Base-by-base conservation (phyloP, 2,888 invertebrate genomes). In the Cephus sareptanus region DNA sequence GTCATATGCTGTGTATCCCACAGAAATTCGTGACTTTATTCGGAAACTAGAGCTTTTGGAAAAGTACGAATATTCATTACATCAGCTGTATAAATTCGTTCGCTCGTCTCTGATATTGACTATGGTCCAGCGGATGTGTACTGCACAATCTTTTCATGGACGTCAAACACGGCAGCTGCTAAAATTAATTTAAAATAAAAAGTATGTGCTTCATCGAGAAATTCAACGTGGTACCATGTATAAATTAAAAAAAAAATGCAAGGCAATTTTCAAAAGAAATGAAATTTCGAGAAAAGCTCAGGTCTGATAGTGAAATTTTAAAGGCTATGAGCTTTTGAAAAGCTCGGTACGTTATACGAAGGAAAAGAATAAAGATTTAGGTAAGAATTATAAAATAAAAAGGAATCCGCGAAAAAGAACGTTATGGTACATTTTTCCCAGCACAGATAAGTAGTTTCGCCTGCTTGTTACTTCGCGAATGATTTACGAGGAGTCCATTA, bases 401-500 rank as follows among this genome's bases (percentile, higher is more conserved):
- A 23, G 9, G 9, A 56, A 56, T 56, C 23, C 15, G 56, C 56
- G 9, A 56, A 56, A 40, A 56, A 23, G 23, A 23, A 15, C 56
- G 56, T 56, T 56, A 56, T 23, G 56, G 23, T 23, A 56, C 56
- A 56, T 56, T 56, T 56, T 56, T 23, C 56, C 23, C 9, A 56
- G 71, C 71, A 71, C 31, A 37, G 74, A 33, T 33, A 35, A 74
- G 34, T 33, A 74, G 34, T 74, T 74, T 74, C 74, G 74, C 69
- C 69, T 74, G 74, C 76, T 79, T 70, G 74, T 79, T 77, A 77
- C 80, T 80, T 76, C 77, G 74, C 76, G 80, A 79, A 82, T 82
- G 81, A 82, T 81, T 82, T 82, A 79, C 77, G 79, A 34, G 76
- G 76, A 34, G 31, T 74, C 74, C 81, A 80, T 82, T 81, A 81